Evolutionary conservation across 1,140 invertebrate genomes (phyloP), one percentile per base, ranked within the genome.

Genomic region (Drosophila littoralis): DNA sequence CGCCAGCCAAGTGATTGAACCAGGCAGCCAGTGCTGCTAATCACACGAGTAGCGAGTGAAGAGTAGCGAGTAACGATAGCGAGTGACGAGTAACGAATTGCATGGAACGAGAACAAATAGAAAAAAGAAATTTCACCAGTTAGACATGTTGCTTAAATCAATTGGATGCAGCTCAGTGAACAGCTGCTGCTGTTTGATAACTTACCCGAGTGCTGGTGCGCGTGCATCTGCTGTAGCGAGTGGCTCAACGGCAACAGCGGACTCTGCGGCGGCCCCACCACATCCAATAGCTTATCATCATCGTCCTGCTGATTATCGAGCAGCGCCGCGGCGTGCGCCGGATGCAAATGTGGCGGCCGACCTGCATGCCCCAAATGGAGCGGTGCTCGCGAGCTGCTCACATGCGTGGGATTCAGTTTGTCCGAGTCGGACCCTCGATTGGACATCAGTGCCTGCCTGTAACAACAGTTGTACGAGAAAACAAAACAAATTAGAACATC

Each of bases 261-360:
- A 79, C 95, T 96, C 75, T 96, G 95, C 13, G 93, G 94, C 17
- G 97, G 97, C 0, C 97, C 97, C 0, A 97, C 97, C 1, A 98
- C 97, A 91, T 98, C 97, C 76, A 98, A 93, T 32, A 97, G 95
- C 81, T 97, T 96, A 89, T 98, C 97, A 38, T 98, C 97, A 81
- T 96, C 95, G 79, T 96, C 95, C 92, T 95, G 92, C 50, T 95
- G 94, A 59, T 91, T 81, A 42, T 91, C 90, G 61, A 94, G 91
- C 78, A 81, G 84, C 63, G 92, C 92, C 65, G 70, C 93, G 63
- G 66, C 93, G 81, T 79, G 93, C 91, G 80, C 93, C 48, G 91
- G 77, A 75, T 91, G 90, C 75, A 85, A 50, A 63, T 91, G 90
- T 0, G 90, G 90, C 77, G 77, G 93, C 35, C 86, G 91, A 0